These are phyloP conservation scores for Formica selysi DNA, from an alignment of 1,140 invertebrate species.

Conservation along the genomic window DNA sequence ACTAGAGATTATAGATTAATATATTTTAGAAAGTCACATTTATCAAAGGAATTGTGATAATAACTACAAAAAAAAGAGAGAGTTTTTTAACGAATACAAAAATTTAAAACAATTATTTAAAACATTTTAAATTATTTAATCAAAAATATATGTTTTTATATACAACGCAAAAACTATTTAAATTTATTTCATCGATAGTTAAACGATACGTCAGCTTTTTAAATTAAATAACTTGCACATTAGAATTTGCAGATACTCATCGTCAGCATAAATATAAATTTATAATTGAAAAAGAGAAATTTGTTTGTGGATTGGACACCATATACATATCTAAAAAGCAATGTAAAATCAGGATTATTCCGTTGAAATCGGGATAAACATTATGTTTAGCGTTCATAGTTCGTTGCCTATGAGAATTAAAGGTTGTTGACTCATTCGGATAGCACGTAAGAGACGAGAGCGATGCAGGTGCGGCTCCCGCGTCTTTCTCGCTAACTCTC, in stretches of 20 bases:
- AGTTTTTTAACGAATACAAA: neutral
- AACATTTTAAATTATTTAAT: neutral
- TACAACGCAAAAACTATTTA: neutral
- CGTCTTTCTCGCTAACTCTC: conserved; percentile 34
- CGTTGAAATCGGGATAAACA: neutral
- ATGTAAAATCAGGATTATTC: neutral
- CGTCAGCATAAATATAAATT: neutral
- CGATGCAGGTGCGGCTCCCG: conserved; percentile 21
- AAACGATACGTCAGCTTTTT: neutral
- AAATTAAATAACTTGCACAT: neutral
- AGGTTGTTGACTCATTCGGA: conserved; percentile 52
- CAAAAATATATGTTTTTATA: conserved; percentile 9
- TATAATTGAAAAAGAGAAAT: neutral
- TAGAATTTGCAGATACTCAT: neutral
- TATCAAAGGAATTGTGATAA: neutral
- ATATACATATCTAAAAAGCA: neutral
- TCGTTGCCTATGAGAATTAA: conserved; percentile 48
- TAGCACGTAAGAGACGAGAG: neutral
- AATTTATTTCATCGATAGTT: neutral
- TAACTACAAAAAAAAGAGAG: neutral
- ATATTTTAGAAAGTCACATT: neutral
- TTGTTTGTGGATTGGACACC: neutral
- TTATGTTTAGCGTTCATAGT: neutral
- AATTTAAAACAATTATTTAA: conserved; percentile 11
- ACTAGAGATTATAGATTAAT: neutral